A percentile compares a stretch with the other conserved stretches of the same genome.
Conservation (phyloP, 2,888 invertebrate species). For the Drosophila mayaguana region DNA sequence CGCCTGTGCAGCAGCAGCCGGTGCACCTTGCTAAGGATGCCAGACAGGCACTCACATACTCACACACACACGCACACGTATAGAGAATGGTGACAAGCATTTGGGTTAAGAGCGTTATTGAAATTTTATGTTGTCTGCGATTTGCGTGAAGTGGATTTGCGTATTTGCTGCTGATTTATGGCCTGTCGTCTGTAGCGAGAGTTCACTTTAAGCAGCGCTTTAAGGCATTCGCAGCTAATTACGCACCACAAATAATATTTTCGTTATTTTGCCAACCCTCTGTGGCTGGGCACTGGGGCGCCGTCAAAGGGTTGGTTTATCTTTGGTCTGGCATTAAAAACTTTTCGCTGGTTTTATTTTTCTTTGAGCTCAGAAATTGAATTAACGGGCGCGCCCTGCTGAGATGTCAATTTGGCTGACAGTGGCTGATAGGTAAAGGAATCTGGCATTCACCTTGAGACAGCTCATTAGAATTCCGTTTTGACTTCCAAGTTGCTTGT, state of each 20-base stretch:
- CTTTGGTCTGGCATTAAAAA: slow-evolving; percentile 69
- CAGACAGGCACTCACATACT: slow-evolving; percentile 20
- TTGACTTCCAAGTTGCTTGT: slow-evolving; percentile 58
- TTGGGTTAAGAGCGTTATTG: slow-evolving; percentile 61
- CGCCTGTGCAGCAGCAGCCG: slow-evolving; percentile 40
- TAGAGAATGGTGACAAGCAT: slow-evolving; percentile 17
- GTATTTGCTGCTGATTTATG: slow-evolving; percentile 68
- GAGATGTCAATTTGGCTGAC: slow-evolving; percentile 66
- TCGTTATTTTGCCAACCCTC: slow-evolving; percentile 41
- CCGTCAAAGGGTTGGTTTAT: slow-evolving; percentile 71
- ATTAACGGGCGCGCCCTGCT: slow-evolving; percentile 69
- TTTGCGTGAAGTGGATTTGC: slow-evolving; percentile 66
- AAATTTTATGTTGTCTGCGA: slow-evolving; percentile 79
- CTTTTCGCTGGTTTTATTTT: slow-evolving; percentile 77
- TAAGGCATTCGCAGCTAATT: slow-evolving; percentile 71
- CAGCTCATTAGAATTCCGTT: slow-evolving; percentile 78
- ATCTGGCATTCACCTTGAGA: slow-evolving; percentile 64
- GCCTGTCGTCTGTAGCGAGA: slow-evolving; percentile 4
- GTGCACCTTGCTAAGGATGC: slow-evolving; percentile 57
- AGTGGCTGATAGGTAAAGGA: slow-evolving; percentile 3
- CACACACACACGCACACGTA: not conserved
- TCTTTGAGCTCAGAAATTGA: slow-evolving; percentile 79
- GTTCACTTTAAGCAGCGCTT: slow-evolving; percentile 31
- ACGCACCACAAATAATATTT: slow-evolving; percentile 80
- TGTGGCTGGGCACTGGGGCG: not conserved